Conservation (phyloP, 2,797 vertebrate genomes). For the Nasua narica region DNA sequence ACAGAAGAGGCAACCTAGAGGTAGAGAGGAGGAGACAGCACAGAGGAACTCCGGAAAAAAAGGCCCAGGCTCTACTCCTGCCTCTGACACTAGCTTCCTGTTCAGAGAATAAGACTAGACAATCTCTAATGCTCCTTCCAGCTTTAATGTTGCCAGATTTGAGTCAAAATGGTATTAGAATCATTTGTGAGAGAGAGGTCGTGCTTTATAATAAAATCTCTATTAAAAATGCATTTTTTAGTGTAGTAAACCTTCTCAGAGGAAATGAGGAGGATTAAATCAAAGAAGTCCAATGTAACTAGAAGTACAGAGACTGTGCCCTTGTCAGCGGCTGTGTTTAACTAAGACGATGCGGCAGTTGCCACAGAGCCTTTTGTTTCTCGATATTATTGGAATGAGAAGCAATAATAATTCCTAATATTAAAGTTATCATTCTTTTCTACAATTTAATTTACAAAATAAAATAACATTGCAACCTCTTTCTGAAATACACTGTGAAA, state of each 20-base stretch:
- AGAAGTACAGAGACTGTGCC: not conserved
- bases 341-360: not conserved
- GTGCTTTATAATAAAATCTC: not conserved
- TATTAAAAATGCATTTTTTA: not conserved
- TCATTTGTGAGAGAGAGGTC: not conserved
- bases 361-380: not conserved
- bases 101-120: not conserved
- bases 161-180: not conserved
- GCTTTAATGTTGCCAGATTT: not conserved
- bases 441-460: slow-evolving; percentile 7
- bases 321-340: not conserved
- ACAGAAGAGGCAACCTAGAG: not conserved
- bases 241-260: not conserved
- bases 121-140: not conserved
- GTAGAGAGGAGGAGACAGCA: not conserved
- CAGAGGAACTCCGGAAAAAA: not conserved
- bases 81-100: not conserved
- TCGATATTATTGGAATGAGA: not conserved
- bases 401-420: slow-evolving; percentile 10
- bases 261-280: not conserved
- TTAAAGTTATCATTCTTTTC: slow-evolving; percentile 17
- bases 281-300: not conserved
- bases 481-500: not conserved
- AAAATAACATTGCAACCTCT: not conserved
- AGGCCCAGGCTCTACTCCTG: not conserved